Evolutionary conservation across 2,888 invertebrate genomes (phyloP).

Genomic region (Pandemis heparana): DNA sequence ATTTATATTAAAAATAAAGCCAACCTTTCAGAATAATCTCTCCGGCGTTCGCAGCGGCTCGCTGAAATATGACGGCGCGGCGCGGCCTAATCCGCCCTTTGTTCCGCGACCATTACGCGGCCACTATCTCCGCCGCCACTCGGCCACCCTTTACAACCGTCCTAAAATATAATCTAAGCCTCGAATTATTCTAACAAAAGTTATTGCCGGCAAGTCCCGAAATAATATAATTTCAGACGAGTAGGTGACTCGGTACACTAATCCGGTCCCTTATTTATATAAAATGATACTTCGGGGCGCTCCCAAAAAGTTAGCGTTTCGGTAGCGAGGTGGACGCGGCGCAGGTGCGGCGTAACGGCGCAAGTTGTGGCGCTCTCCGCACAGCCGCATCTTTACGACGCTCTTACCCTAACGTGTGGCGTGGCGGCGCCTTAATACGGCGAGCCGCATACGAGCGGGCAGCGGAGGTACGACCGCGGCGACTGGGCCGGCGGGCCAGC

Average conservation of each 20-base stretch:
- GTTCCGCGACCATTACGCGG: conserved; percentile 17
- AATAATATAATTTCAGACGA: conserved; percentile 27
- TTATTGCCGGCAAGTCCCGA: conserved; percentile 28
- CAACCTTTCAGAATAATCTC: conserved; percentile 21
- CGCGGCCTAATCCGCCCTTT: conserved; percentile 31
- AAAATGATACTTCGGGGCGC: conserved; percentile 16
- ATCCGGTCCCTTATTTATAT: conserved; percentile 1
- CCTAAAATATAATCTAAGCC: conserved; percentile 35
- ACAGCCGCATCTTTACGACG: conserved; percentile 30
- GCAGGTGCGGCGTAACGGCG: conserved; percentile 25
- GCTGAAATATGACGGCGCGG: conserved; percentile 30
- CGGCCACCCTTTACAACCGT: conserved; percentile 14
- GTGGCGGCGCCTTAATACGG: background rate
- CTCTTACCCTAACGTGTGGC: conserved; percentile 24
- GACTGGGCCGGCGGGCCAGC: background rate
- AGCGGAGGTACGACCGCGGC: conserved; percentile 4
- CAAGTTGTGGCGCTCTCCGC: conserved; percentile 2
- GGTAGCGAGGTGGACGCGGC: background rate
- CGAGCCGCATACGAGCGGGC: background rate
- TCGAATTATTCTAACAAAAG: conserved; percentile 39
- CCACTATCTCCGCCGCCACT: conserved; percentile 35
- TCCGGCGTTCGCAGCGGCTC: conserved; percentile 6
- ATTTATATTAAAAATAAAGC: conserved; percentile 29
- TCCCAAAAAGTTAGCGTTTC: conserved; percentile 9
- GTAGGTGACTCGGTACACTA: background rate